Evolutionary conservation across 2,797 vertebrate species (phyloP).

Genomic region (Sebastes flavidus): DNA sequence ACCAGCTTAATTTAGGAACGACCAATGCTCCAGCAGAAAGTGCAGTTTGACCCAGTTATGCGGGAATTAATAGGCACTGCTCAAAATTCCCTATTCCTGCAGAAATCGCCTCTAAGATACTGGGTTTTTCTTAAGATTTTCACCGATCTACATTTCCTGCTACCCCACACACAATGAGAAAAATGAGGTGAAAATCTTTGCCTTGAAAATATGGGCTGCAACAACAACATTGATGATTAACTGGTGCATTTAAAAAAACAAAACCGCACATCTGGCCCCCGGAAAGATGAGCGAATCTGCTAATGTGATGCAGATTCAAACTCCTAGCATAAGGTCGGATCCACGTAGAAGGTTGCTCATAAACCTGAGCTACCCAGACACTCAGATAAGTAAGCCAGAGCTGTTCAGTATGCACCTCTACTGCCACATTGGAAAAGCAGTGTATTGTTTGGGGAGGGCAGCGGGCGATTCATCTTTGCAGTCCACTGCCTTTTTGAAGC

Average conservation of each 20-base stretch:
- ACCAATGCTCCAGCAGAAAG: background rate
- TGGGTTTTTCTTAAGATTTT: background rate
- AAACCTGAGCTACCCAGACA: background rate
- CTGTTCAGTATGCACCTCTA: background rate
- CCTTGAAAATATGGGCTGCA: background rate
- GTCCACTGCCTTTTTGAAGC: background rate
- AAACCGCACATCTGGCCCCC: background rate
- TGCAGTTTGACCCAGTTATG: constrained; percentile 35
- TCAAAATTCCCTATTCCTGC: constrained; percentile 6
- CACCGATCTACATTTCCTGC: background rate
- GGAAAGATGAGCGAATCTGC: background rate
- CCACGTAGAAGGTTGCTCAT: background rate
- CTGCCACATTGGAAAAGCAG: constrained; percentile 18
- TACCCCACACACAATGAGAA: background rate
- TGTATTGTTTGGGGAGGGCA: constrained; percentile 29
- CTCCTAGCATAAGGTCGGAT: background rate
- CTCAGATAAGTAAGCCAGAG: background rate
- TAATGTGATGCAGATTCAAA: background rate
- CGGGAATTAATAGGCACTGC: background rate
- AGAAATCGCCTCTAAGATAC: constrained; percentile 12
- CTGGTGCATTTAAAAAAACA: background rate
- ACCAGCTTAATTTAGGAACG: constrained; percentile 39
- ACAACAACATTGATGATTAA: background rate
- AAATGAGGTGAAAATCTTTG: background rate
- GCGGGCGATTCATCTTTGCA: background rate